These are phyloP conservation scores for Mareca strepera DNA, from an alignment of 2,797 vertebrate genomes.

Conservation along the genomic window DNA sequence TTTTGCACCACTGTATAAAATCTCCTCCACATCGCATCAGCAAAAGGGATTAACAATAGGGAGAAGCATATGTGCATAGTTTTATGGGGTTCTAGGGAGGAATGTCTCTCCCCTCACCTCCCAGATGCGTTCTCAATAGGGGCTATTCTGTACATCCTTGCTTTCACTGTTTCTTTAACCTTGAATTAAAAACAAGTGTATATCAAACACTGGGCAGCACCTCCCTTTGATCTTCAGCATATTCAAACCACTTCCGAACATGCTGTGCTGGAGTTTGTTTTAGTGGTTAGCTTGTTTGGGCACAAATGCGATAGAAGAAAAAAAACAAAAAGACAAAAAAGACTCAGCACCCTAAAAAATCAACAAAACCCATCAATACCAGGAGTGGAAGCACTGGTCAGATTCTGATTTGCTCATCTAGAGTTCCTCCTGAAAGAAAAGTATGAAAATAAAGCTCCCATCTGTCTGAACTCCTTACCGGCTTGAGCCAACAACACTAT, in stretches of 20 bases:
- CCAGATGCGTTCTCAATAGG: background rate
- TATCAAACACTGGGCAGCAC: background rate
- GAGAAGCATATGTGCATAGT: conserved; percentile 40
- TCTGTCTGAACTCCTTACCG: background rate
- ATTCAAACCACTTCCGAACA: conserved; percentile 37
- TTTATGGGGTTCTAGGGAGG: conserved; percentile 49
- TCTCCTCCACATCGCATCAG: conserved; percentile 47
- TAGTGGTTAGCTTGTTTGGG: background rate
- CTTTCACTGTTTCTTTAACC: conserved; percentile 43
- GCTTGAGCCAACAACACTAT: background rate
- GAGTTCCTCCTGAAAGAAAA: conserved; percentile 5
- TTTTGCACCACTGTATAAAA: conserved; percentile 66
- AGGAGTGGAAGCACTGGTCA: background rate
- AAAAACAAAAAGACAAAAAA: background rate
- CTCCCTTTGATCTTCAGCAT: conserved; percentile 40
- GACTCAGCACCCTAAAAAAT: background rate
- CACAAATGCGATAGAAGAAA: background rate
- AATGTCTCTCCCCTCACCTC: conserved; percentile 40
- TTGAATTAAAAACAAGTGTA: conserved; percentile 47
- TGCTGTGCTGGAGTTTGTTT: conserved; percentile 24
- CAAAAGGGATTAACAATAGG: conserved; percentile 59
- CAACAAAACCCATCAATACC: background rate
- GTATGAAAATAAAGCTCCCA: conserved; percentile 19
- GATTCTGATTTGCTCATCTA: background rate
- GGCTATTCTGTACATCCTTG: background rate